Evolutionary conservation across 2,113 vertebrate genomes (phyloP).

Genomic region (Glaucomys volans): DNA sequence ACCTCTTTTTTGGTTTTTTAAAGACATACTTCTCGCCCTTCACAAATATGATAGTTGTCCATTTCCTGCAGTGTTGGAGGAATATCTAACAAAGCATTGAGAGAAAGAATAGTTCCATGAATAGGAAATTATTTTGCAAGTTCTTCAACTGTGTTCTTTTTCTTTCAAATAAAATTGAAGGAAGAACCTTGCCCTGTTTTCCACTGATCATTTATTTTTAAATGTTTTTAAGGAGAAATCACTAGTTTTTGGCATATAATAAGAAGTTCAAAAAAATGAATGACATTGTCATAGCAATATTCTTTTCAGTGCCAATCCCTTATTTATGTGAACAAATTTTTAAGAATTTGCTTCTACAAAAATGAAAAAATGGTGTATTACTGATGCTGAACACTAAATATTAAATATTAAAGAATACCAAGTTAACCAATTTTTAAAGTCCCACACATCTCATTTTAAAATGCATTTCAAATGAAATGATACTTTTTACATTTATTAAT

Average conservation of each 20-base stretch:
- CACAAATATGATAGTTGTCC: background rate
- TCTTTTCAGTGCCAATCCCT: background rate
- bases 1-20: background rate
- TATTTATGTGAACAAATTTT: background rate
- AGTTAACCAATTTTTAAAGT: slow-evolving; percentile 15
- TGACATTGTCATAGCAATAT: background rate
- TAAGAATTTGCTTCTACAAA: slow-evolving; percentile 4
- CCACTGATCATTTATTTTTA: slow-evolving; percentile 6
- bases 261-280: background rate
- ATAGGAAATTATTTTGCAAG: background rate
- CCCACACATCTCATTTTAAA: background rate
- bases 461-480: slow-evolving; percentile 33
- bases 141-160: background rate
- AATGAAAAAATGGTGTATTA: background rate
- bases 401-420: background rate
- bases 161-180: slow-evolving; percentile 18
- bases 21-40: background rate
- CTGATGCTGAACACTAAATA: background rate
- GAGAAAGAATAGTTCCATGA: background rate
- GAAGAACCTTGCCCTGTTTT: background rate
- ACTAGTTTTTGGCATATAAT: background rate
- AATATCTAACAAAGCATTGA: background rate
- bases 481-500: slow-evolving; percentile 10
- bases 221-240: slow-evolving; percentile 42
- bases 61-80: background rate